Conservation (phyloP, 2,113 vertebrate genomes). For the Penelope pileata region DNA sequence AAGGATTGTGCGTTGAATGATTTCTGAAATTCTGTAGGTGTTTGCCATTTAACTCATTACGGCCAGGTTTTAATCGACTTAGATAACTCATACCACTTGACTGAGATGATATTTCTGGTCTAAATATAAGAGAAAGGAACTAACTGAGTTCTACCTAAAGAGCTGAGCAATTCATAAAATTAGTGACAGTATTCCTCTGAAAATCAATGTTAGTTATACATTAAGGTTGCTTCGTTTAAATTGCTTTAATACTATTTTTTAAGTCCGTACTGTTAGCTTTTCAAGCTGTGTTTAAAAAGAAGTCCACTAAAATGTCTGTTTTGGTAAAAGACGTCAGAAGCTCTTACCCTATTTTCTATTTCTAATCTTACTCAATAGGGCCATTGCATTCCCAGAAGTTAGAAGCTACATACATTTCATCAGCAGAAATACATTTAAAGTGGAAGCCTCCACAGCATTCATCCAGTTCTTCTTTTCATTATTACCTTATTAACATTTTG, state of each 20-base stretch:
- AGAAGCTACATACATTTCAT: constrained; percentile 64
- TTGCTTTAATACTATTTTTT: background rate
- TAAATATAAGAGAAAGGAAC: background rate
- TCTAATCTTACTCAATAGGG: constrained; percentile 67
- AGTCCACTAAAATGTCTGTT: too few species aligned
- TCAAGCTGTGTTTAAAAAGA: background rate
- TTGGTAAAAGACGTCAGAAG: background rate
- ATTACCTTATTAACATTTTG: constrained; percentile 76
- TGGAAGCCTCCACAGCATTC: constrained; percentile 74
- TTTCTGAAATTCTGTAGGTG: background rate
- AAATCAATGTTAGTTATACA: background rate
- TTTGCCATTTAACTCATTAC: background rate
- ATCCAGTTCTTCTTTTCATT: constrained; percentile 62
- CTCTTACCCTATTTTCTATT: background rate
- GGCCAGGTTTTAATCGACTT: background rate
- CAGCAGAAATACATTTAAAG: constrained; percentile 76
- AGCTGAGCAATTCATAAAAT: background rate
- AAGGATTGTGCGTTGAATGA: background rate
- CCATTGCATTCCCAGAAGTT: constrained; percentile 78
- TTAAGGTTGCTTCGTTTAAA: background rate
- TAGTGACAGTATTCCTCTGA: background rate
- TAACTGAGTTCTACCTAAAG: background rate
- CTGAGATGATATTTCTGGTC: background rate
- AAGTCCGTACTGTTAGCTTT: background rate
- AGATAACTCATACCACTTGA: background rate